Percentiles rank a stretch among this genome's conserved stretches.
Conservation (phyloP, 2,113 vertebrate species). For the Lamprotornis superbus region DNA sequence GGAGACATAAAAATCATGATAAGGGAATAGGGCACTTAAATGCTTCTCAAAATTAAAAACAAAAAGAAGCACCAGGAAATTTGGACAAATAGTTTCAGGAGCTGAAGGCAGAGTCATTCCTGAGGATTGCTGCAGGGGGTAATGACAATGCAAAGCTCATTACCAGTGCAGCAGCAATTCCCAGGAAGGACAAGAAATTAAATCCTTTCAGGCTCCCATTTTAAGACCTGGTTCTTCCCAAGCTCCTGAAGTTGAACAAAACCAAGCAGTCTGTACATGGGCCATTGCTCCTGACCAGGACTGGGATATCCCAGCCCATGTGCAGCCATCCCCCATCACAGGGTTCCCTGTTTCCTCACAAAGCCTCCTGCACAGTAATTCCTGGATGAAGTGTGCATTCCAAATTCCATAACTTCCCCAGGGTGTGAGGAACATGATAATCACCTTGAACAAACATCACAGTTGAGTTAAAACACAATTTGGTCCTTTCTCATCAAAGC, state of each 20-base stretch:
- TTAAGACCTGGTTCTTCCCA: background rate
- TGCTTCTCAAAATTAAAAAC: slow-evolving; percentile 20
- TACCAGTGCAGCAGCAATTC: background rate
- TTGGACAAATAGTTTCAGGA: background rate
- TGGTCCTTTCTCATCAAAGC: background rate
- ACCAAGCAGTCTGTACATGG: background rate
- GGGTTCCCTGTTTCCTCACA: background rate
- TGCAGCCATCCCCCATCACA: background rate
- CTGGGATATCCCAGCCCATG: background rate
- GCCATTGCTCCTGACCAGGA: background rate
- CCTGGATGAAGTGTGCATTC: background rate
- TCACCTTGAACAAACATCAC: background rate
- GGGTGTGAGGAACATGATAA: background rate
- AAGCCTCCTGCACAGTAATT: background rate
- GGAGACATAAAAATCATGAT: background rate
- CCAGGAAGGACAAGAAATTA: background rate
- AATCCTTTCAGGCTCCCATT: background rate
- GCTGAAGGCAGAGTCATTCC: background rate
- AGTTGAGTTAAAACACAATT: background rate
- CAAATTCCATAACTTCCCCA: background rate
- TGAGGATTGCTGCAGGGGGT: background rate
- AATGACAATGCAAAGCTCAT: background rate
- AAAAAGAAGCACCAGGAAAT: background rate
- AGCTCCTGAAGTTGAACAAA: background rate
- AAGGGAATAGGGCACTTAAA: slow-evolving; percentile 19